Conservation (phyloP, 2,888 invertebrate species). For the Drosophila trichaetosa region DNA sequence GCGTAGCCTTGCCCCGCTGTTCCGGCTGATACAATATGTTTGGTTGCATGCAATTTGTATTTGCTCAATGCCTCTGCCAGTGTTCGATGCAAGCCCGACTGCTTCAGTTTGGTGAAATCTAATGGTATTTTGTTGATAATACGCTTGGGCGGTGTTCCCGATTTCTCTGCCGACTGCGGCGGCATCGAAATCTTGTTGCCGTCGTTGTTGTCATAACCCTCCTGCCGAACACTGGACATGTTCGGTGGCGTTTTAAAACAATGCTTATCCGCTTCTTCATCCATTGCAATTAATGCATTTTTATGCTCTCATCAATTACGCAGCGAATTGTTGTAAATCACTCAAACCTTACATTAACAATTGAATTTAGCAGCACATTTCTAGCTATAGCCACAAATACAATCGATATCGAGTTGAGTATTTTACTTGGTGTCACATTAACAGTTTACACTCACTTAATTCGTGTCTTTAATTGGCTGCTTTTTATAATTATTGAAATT, state of each 20-base stretch:
- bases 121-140: slow-evolving; percentile 81
- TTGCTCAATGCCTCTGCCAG: slow-evolving; percentile 81
- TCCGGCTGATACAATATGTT: slow-evolving; percentile 40
- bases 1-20: slow-evolving; percentile 1
- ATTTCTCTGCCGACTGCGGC: slow-evolving; percentile 2
- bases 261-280: slow-evolving; percentile 21
- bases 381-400: not conserved
- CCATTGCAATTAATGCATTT: slow-evolving; percentile 14
- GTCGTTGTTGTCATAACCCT: slow-evolving; percentile 8
- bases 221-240: not conserved
- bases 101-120: slow-evolving; percentile 81
- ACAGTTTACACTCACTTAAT: slow-evolving; percentile 10
- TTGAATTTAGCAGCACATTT: not conserved
- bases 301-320: slow-evolving; percentile 38
- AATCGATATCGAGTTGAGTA: not conserved
- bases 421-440: not conserved
- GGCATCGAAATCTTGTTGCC: slow-evolving; percentile 22
- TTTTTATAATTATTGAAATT: slow-evolving; percentile 16
- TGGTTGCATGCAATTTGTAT: slow-evolving; percentile 43
- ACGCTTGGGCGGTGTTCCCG: slow-evolving; percentile 53
- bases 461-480: not conserved
- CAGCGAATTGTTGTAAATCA: slow-evolving; percentile 31
- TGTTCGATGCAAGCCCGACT: slow-evolving; percentile 79
- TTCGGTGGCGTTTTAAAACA: slow-evolving; percentile 21
- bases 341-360: slow-evolving; percentile 23